Evolutionary conservation across 92 coral and sea anemone genomes (phyloP), one percentile per base, ranked within the genome.

Genomic region (Pocillopora meandrina): DNA sequence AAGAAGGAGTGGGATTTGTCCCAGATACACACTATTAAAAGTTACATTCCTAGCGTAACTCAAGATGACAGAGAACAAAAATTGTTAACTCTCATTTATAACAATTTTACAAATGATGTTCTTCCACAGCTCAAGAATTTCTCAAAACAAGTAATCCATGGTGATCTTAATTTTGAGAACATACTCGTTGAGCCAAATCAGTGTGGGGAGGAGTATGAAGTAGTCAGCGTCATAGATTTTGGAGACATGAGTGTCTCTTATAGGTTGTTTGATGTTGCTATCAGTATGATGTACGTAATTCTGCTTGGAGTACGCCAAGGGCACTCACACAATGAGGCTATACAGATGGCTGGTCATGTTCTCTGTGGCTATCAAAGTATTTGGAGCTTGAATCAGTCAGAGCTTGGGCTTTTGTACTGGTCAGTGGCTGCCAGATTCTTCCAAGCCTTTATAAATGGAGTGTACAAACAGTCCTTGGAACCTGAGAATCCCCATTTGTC

Each of bases 201-300:
- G 20, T 7, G 15, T 42, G 69, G 80, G 12, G 35, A 70, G 2
- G 71, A 71, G 0, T 66, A 84, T 55, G 64, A 70, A 63, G 56
- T 85, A 20, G 71, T 56, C 12, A 75, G 87, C 15, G 35, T 93
- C 56, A 74, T 93, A 78, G 97, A 93, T 69, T 91, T 89, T 91
- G 94, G 97, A 13, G 94, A 91, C 71, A 19, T 81, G 67, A 76
- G 87, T 55, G 73, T 78, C 63, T 85, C 91, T 8, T 91, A 91
- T 52, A 79, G 94, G 56, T 60, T 91, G 17, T 91, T 91, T 91
- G 97, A 93, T 57, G 81, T 93, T 78, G 97, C 92, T 1, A 91
- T 85, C 3, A 61, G 79, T 21, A 93, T 93, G 94, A 82, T 90
- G 68, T 86, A 93, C 36, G 47, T 82, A 4, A 83, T 93, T 17